Base-by-base conservation (phyloP, 2,113 vertebrate species). In the Morone saxatilis region DNA sequence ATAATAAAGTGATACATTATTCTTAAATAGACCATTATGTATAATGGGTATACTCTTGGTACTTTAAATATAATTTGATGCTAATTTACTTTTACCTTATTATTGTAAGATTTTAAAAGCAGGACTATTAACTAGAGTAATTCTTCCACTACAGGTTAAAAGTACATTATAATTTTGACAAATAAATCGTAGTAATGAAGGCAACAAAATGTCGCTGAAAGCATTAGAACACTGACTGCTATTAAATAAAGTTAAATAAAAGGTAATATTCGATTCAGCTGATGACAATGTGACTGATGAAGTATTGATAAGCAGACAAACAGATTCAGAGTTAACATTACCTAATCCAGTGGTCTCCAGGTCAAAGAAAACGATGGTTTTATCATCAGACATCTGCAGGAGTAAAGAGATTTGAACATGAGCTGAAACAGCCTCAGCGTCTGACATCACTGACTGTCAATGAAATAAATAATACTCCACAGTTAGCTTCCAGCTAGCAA, bases 331-430 rank as follows among this genome's bases (percentile, higher is more conserved):
- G 48, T 6, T 4, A 14, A 4, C 41, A 7, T 70, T 91, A 95
- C 95, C 84, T 31, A 95, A 78, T 85, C 94, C 95, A n/a, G 95
- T 95, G 57, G 94, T 78, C 83, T 95, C 94, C 91, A 95, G 82
- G 85, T 95, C 94, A n/a, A 95, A 95, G 79, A 95, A 95, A 79
- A 95, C 91, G 0, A 86, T 69, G 7, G 43, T 83, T 41, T 12
- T 76, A 8, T 51, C 45, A 7, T 20, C 45, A 61, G 67, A 36
- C 87, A 91, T 93, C 93, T 94, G 85, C 5, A 48, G 40, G 45
- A 45, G 2, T 20, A 68, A 73, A 50, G 2, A 78, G 2, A 47
- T 66, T 14, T 16, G 3, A 77, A 43, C 61, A 66, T 36, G 2
- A 76, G 45, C 31, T 31, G 31, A 31, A 31, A 1, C 3, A 31